Evolutionary conservation across 2,797 vertebrate species (phyloP).

Genomic region (Apogon hyalosoma): DNA sequence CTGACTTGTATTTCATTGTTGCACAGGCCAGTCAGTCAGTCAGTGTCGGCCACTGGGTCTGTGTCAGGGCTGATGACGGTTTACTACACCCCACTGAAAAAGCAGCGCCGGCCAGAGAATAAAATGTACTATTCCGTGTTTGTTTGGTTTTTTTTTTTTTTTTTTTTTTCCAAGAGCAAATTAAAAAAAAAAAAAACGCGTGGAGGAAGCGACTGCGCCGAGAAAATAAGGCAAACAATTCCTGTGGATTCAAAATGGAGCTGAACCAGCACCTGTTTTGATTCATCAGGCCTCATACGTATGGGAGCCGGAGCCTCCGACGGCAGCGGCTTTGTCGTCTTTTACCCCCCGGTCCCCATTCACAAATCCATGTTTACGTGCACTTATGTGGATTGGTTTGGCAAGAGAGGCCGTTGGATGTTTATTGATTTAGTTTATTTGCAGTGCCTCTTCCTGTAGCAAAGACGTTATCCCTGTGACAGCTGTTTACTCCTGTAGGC

Average conservation of each 20-base stretch:
- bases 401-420: constrained; percentile 8
- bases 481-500: constrained; percentile 75
- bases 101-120: constrained; percentile 2
- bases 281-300: constrained; percentile 77
- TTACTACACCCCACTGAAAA: constrained; percentile 36
- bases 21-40: constrained; percentile 63
- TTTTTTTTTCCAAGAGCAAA: neutral
- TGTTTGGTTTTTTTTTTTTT: no score
- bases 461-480: constrained; percentile 64
- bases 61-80: constrained; percentile 51
- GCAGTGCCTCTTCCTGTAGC: constrained; percentile 1
- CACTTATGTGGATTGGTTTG: constrained; percentile 25
- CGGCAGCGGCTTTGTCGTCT: constrained; percentile 39
- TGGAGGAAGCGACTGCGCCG: neutral
- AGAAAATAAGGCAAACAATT: constrained; percentile 54
- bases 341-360: constrained; percentile 43
- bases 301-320: constrained; percentile 36
- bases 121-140: neutral
- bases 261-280: constrained; percentile 82
- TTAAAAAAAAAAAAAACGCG: no score
- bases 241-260: constrained; percentile 84
- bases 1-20: constrained; percentile 74
- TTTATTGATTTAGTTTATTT: neutral
- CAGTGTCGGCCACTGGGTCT: constrained; percentile 51
- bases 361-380: constrained; percentile 60